Evolutionary conservation across 2,113 vertebrate species (phyloP), one percentile per base, ranked within the genome.

Genomic region (Thalassoma bifasciatum): DNA sequence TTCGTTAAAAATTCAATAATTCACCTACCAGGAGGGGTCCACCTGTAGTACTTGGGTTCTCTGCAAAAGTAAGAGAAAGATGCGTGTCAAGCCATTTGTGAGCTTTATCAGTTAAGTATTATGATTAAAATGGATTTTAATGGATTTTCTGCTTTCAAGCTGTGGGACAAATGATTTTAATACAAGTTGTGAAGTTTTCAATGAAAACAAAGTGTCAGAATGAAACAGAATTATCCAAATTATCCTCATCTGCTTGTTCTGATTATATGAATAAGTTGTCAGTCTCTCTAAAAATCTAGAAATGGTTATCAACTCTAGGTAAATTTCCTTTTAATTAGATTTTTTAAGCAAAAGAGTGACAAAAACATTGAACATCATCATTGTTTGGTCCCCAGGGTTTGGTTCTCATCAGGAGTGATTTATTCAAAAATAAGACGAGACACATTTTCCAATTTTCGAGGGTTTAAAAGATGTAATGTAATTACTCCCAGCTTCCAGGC

Each of bases 1-100:
- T 34, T 23, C 5, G 5, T 56, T 38, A 5, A 24, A n/a, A 53
- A 54, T 44, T 4, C 12, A 1, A 44, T 1, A 24, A 42, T 58
- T 37, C 53, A 94, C 95, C 86, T 88, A 97, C 96, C 94, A 96
- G 85, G 77, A 94, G 91, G 53, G 95, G 90, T 87, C 93, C 94
- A 84, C 90, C 85, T 67, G 94, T 90, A 75, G 94, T 93, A 72
- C 93, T 91, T 46, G 94, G 91, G 46, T 95, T 94, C 75, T 96
- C 96, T 96, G 93, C 61, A 91, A 93, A 83, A 91, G 67, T 14
- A 73, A 78, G 46, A 82, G 14, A 71, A 54, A 74, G 38, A 53
- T 51, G 73, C 62, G 61, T 46, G 66, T 23, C 52, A 47, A 67
- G 44, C 37, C 66, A 57, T 3, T 26, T 77, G 34, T 30, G 30